Evolutionary conservation across 2,113 vertebrate genomes (phyloP).

Genomic region (Brachyistius frenatus): DNA sequence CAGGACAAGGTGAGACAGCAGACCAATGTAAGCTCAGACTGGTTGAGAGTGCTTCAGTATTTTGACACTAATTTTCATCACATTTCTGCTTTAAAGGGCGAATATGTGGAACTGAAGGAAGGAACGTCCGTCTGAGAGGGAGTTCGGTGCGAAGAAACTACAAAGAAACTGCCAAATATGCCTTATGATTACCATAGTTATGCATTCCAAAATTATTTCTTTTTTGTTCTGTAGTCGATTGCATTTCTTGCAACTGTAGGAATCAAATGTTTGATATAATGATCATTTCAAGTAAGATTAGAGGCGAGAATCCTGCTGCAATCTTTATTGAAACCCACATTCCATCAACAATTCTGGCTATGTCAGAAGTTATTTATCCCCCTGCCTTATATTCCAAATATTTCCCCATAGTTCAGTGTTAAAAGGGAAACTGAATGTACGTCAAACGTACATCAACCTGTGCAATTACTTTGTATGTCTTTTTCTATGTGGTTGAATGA

Average conservation of each 20-base stretch:
- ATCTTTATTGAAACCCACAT: constrained; percentile 75
- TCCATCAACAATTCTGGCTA: constrained; percentile 79
- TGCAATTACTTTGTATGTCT: constrained; percentile 85
- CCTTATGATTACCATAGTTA: constrained; percentile 85
- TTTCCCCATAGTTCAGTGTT: constrained; percentile 82
- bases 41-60: not conserved
- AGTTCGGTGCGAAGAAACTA: constrained; percentile 56
- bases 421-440: constrained; percentile 85
- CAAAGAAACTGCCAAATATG: constrained; percentile 82
- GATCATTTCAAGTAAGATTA: constrained; percentile 73
- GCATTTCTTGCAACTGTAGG: constrained; percentile 71
- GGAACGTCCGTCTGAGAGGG: constrained; percentile 83
- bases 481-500: constrained; percentile 79
- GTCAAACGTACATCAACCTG: constrained; percentile 83
- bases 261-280: constrained; percentile 68
- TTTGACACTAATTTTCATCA: not conserved
- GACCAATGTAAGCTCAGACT: not conserved
- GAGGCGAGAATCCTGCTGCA: constrained; percentile 59
- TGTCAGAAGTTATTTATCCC: constrained; percentile 80
- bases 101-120: constrained; percentile 80
- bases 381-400: constrained; percentile 76
- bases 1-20: constrained; percentile 82
- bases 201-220: constrained; percentile 81
- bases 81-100: constrained; percentile 68
- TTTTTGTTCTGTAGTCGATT: constrained; percentile 81